These are phyloP conservation scores for Synanthedon vespiformis DNA, from an alignment of 2,888 invertebrate species.

Conservation along the genomic window DNA sequence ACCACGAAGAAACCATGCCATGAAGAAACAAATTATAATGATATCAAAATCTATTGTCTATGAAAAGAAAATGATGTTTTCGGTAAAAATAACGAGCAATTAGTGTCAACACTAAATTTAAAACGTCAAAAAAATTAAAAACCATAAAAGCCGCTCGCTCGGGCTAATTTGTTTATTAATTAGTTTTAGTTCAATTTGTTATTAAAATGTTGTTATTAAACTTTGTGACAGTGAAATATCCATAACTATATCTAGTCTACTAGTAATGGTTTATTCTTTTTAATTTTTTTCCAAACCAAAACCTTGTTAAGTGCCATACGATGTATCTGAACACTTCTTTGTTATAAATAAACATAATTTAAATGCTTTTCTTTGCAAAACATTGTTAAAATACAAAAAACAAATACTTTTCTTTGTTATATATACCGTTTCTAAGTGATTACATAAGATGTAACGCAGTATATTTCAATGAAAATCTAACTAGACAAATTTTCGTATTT, in stretches of 20 bases:
- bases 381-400: no score
- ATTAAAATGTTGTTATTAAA: constrained; percentile 37
- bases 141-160: constrained; percentile 60
- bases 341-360: background rate
- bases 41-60: constrained; percentile 4
- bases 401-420: no score
- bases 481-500: constrained; percentile 31
- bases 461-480: no score
- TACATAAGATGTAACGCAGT: no score
- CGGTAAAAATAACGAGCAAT: constrained; percentile 40
- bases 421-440: no score
- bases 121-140: constrained; percentile 53
- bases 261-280: background rate
- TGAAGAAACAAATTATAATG: no score
- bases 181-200: constrained; percentile 63
- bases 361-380: no score
- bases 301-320: constrained; percentile 41
- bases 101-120: constrained; percentile 43
- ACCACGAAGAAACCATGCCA: no score
- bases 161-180: constrained; percentile 42
- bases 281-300: constrained; percentile 23
- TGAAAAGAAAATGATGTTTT: constrained; percentile 12
- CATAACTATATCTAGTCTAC: constrained; percentile 58
- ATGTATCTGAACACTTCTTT: background rate
- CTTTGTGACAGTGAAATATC: constrained; percentile 32